Evolutionary conservation across 2,113 vertebrate species (phyloP).

Genomic region (Gymnarchus niloticus): DNA sequence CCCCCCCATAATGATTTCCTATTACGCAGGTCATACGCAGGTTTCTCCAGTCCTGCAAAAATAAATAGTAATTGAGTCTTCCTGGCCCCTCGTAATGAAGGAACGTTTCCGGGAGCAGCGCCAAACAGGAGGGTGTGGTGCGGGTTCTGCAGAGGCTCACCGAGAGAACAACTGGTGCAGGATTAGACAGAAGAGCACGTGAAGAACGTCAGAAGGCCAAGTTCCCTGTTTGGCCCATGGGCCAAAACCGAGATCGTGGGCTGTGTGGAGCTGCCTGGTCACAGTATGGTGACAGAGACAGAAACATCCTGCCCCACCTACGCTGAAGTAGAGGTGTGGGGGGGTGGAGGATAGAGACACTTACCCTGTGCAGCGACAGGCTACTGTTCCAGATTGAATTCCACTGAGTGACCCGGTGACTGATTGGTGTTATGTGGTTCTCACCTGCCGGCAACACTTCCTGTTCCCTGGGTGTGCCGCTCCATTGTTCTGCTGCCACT

Average conservation of each 20-base stretch:
- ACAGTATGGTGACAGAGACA: neutral
- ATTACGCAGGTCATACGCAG: conserved; percentile 16
- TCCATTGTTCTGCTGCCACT: neutral
- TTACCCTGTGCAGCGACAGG: neutral
- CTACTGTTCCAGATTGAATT: neutral
- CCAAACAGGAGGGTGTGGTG: too few relatives aligned
- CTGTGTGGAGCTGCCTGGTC: neutral
- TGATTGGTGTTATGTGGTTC: neutral
- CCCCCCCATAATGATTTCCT: conserved; percentile 22
- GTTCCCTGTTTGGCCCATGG: neutral
- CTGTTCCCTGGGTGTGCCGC: neutral
- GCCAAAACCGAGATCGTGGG: neutral
- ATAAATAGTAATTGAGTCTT: conserved; percentile 16
- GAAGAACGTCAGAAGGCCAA: neutral
- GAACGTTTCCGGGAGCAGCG: neutral
- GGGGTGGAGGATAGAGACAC: neutral
- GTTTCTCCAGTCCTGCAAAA: neutral
- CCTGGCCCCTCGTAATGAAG: neutral
- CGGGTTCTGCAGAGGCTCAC: neutral
- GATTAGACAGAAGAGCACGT: neutral
- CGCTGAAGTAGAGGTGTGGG: neutral
- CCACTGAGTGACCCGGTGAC: neutral
- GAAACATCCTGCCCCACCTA: neutral
- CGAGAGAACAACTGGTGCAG: neutral
- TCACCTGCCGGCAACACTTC: neutral